Evolutionary conservation across 2,888 invertebrate species (phyloP).

Genomic region (Ochropleura plecta): DNA sequence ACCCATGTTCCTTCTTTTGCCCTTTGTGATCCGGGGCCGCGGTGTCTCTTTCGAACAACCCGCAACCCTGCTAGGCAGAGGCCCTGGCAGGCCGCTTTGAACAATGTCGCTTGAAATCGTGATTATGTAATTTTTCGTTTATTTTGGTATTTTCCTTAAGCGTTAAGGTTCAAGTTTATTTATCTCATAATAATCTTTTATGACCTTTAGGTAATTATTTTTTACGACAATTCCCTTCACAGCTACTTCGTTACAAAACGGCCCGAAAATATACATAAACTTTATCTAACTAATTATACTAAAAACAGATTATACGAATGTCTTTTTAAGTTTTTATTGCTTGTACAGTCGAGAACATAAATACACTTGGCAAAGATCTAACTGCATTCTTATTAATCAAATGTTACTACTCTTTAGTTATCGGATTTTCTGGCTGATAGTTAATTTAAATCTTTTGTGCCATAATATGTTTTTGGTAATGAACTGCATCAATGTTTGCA

Average conservation of each 20-base stretch:
- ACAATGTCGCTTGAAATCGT: too few species aligned
- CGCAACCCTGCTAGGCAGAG: too few species aligned
- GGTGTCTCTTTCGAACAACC: too few species aligned
- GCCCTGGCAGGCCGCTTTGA: too few species aligned
- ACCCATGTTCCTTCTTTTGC: too few species aligned
- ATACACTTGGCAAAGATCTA: not conserved
- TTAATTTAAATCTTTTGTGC: too few species aligned
- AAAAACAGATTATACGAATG: slow-evolving; percentile 33
- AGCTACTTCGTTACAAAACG: not conserved
- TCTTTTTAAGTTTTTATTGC: slow-evolving; percentile 21
- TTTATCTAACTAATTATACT: slow-evolving; percentile 29
- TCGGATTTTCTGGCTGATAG: too few species aligned
- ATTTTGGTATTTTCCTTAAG: not conserved
- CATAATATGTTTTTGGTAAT: too few species aligned
- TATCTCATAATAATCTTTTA: slow-evolving; percentile 20
- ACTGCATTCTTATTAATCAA: not conserved
- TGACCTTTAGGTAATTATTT: not conserved
- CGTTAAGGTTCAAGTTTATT: slow-evolving; percentile 2
- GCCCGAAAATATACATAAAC: slow-evolving; percentile 14
- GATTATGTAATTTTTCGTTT: too few species aligned
- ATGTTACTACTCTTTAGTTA: too few species aligned
- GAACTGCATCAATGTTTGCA: too few species aligned
- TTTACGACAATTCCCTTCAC: slow-evolving; percentile 16
- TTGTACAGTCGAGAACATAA: not conserved
- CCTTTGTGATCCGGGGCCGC: too few species aligned